A percentile compares a stretch with the other conserved stretches of the same genome.
phyloP scores from a whole-genome alignment of 2,797 vertebrate genomes.

The Leptodactylus fallax region DNA sequence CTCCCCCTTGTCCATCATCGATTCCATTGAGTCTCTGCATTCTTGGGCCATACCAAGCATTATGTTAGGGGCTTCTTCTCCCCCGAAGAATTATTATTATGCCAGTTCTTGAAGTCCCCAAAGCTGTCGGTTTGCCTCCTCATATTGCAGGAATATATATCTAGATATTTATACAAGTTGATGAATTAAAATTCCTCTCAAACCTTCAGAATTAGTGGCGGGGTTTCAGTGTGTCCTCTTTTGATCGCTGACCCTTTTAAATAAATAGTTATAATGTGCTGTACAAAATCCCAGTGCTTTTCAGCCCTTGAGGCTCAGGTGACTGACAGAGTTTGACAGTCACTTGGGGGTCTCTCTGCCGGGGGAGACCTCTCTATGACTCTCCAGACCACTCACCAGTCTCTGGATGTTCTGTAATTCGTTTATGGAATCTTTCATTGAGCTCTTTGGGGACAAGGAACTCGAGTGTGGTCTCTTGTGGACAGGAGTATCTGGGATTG shows the following conservation, averaged over 20 bases:
- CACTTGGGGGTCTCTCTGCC: constrained; percentile 86
- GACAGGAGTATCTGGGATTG: constrained; percentile 84
- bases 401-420: constrained; percentile 98
- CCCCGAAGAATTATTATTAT: constrained; percentile 33
- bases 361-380: constrained; percentile 87
- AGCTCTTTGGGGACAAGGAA: constrained; percentile 83
- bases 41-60: constrained; percentile 51
- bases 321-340: constrained; percentile 63
- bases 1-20: constrained; percentile 42
- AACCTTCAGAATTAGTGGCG: constrained; percentile 46
- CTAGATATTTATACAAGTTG: constrained; percentile 28
- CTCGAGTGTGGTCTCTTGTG: constrained; percentile 81
- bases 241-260: constrained; percentile 67
- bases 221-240: constrained; percentile 48
- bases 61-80: constrained; percentile 4
- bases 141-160: constrained; percentile 29
- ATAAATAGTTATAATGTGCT: constrained; percentile 87
- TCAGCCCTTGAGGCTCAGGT: constrained; percentile 76
- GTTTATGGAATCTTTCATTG: constrained; percentile 92
- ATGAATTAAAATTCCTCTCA: constrained; percentile 27
- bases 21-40: constrained; percentile 47
- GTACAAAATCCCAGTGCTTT: constrained; percentile 80
- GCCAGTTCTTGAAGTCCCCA: constrained; percentile 39
- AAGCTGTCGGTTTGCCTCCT: constrained; percentile 21
- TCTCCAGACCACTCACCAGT: constrained; percentile 96